Evolutionary conservation across 92 coral and sea anemone species (phyloP).

Genomic region (Palythoa caribaeorum): DNA sequence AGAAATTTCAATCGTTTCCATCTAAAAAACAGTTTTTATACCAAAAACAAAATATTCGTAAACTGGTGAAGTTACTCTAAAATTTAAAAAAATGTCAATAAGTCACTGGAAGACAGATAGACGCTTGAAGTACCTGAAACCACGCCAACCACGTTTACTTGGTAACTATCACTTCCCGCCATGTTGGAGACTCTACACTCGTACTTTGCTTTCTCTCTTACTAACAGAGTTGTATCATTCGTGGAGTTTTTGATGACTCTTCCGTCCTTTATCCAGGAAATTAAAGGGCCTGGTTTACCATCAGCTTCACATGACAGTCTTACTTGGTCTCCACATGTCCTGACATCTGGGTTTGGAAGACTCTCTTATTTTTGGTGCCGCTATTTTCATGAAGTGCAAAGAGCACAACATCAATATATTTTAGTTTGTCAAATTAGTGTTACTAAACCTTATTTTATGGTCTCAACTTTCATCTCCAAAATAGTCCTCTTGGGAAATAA

Average conservation of each 20-base stretch:
- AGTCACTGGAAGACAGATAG: background rate
- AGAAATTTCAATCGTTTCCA: too few species aligned
- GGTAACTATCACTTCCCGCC: background rate
- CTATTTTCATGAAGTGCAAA: background rate
- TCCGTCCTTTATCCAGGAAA: background rate
- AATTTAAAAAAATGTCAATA: background rate
- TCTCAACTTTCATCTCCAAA: too few species aligned
- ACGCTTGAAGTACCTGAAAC: background rate
- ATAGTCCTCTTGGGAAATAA: too few species aligned
- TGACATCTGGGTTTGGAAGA: background rate
- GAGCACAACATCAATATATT: too few species aligned
- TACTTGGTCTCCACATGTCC: background rate
- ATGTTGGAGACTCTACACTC: slow-evolving; percentile 22
- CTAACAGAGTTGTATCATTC: background rate
- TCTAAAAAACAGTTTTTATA: too few species aligned
- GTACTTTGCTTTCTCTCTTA: slow-evolving; percentile 1
- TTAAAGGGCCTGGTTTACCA: background rate
- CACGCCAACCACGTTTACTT: background rate
- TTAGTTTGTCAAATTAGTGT: too few species aligned
- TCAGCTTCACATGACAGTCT: background rate
- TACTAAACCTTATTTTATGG: too few species aligned
- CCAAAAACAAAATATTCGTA: too few species aligned
- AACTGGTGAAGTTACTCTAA: background rate
- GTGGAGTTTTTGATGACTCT: background rate
- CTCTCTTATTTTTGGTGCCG: background rate